Evolutionary conservation across 2,113 vertebrate species (phyloP).

Genomic region (Melanostigma gelatinosum): DNA sequence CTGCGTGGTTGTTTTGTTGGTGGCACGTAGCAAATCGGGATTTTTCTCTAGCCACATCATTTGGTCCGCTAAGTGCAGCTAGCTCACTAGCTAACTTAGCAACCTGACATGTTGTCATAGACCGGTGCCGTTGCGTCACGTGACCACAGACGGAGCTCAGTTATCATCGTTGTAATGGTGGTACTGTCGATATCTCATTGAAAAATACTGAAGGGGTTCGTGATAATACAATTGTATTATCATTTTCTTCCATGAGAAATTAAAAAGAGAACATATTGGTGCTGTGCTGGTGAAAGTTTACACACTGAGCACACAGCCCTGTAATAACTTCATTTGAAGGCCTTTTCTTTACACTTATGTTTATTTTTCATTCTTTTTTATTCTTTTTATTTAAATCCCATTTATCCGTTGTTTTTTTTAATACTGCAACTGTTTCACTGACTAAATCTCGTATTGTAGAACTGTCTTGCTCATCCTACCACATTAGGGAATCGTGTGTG

Average conservation of each 20-base stretch:
- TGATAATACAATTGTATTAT: not conserved
- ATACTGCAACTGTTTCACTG: not conserved
- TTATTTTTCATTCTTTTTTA: not conserved
- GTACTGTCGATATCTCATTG: not conserved
- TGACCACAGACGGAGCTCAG: slow-evolving; percentile 18
- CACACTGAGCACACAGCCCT: not conserved
- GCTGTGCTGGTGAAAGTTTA: not conserved
- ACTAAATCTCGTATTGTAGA: not conserved
- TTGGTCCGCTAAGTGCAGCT: slow-evolving; percentile 51
- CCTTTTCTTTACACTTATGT: not conserved
- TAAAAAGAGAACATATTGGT: not conserved
- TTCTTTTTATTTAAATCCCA: not conserved
- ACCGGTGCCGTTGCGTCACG: slow-evolving; percentile 26
- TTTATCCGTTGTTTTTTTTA: not conserved
- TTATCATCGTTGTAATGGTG: not conserved
- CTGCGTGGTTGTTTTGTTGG: not conserved
- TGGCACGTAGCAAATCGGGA: not conserved
- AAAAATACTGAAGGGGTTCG: not conserved
- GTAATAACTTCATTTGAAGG: not conserved
- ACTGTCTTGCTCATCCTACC: too few species aligned
- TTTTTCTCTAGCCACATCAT: slow-evolving; percentile 50
- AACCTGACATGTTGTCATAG: slow-evolving; percentile 58
- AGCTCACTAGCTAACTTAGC: slow-evolving; percentile 61
- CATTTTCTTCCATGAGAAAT: not conserved
- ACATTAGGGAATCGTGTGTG: not conserved